Base-by-base conservation (phyloP, 2,113 vertebrate genomes). In the Corythornis cristatus region DNA sequence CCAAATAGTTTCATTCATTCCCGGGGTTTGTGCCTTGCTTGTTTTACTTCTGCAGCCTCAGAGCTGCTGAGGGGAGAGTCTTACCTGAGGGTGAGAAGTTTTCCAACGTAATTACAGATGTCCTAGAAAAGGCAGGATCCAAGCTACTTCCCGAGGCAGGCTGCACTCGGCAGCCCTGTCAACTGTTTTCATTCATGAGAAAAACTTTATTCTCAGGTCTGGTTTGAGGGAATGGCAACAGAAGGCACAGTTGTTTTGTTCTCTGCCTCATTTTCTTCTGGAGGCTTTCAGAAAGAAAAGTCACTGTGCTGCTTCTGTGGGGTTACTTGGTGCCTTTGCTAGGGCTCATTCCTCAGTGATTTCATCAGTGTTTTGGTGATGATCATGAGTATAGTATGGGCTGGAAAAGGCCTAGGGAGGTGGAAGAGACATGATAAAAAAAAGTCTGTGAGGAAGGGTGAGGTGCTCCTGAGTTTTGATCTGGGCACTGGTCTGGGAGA, bases 121-220 rank as follows among this genome's bases (percentile, higher is more conserved):
- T 82, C 86, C 89, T 89, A 89, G 67, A 91, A 87, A 88, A 90
- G 28, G 29, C 68, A 89, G 79, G 31, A 92, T 82, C 53, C 58
- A 62, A 73, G 56, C 19, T 68, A 29, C 45, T 45, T 92, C 74
- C 86, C 0, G 1, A 48, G 70, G 70, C 2, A 0, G 70, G 45
- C 66, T 86, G 65, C 45, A 37, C 77, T 82, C 48, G 60, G 68
- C 70, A 93, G 31, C 50, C 12, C 31, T 42, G 50, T 33, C 67
- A 65, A 42, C 31, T 18, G 18, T 56, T 66, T n/a, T 51, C 84
- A 70, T 89, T 90, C n/a, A 62, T 25, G 21, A 33, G 46, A 25
- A 91, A 90, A 87, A 42, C 31, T 40, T 43, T n/a, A 57, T 48
- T 79, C 42, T 33, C 7, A 5, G 33, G 50, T 42, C 50, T 31